Conservation (phyloP, 2,888 invertebrate genomes). For the Matsumyia berberina region DNA sequence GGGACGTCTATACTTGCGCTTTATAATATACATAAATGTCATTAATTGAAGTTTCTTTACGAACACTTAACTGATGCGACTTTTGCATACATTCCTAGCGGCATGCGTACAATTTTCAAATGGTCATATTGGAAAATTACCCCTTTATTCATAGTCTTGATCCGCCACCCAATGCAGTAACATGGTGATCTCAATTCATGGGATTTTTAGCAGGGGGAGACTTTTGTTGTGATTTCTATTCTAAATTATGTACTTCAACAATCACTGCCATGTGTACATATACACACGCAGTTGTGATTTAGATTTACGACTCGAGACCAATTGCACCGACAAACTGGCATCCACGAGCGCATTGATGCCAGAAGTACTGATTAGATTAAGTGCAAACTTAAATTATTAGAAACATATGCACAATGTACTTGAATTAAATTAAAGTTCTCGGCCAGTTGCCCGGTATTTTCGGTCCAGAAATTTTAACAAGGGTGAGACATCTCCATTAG, state of each 20-base stretch:
- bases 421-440: constrained; percentile 50
- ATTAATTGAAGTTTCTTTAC: constrained; percentile 5
- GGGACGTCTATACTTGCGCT: no score
- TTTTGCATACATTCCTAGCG: background rate
- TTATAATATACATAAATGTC: no score
- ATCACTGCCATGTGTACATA: background rate
- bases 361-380: constrained; percentile 3
- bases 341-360: constrained; percentile 4
- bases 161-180: constrained; percentile 27
- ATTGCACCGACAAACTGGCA: constrained; percentile 11
- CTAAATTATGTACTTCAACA: background rate
- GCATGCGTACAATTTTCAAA: constrained; percentile 20
- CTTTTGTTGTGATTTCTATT: constrained; percentile 3
- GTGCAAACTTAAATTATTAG: background rate
- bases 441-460: constrained; percentile 25
- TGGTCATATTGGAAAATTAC: constrained; percentile 40
- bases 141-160: constrained; percentile 20
- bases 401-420: constrained; percentile 23
- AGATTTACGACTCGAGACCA: constrained; percentile 10
- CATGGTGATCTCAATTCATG: constrained; percentile 26
- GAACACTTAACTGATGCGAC: background rate
- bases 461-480: background rate
- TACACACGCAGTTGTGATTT: no score
- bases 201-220: constrained; percentile 9
- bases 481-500: constrained; percentile 7